Conservation (phyloP, 2,797 vertebrate species). For the Melanogrammus aeglefinus region DNA sequence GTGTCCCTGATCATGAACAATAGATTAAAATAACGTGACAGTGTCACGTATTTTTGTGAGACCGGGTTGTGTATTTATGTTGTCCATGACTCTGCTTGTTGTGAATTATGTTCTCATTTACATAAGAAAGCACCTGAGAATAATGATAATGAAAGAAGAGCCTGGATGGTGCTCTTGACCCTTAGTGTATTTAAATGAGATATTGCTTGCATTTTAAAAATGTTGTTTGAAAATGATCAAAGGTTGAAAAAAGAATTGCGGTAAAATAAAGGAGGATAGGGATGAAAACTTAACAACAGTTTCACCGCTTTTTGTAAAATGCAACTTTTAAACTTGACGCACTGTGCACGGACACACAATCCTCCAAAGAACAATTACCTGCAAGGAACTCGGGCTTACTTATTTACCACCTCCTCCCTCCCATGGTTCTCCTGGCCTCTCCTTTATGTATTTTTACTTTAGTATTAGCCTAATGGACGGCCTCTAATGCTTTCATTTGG, state of each 20-base stretch:
- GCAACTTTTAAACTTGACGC: neutral
- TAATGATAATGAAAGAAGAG: neutral
- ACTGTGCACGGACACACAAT: neutral
- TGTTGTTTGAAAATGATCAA: neutral
- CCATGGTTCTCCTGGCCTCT: neutral
- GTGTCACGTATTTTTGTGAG: too few relatives aligned
- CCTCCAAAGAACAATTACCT: neutral
- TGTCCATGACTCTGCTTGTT: neutral
- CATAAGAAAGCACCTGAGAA: neutral
- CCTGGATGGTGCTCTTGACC: neutral
- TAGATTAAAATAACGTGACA: too few relatives aligned
- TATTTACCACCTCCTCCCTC: neutral
- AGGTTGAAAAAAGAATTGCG: too few relatives aligned
- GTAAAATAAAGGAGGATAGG: neutral
- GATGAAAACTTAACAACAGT: neutral
- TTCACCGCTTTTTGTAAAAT: neutral
- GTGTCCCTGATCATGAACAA: too few relatives aligned
- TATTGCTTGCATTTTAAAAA: neutral
- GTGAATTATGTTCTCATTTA: neutral
- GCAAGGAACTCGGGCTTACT: neutral
- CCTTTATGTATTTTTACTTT: constrained; percentile 9
- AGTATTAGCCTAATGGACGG: neutral
- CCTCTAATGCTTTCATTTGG: constrained; percentile 6
- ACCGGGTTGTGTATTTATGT: neutral
- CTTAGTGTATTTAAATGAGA: neutral